These are phyloP conservation scores for Sphenopsis melanotis DNA, from an alignment of 2,797 vertebrate genomes.

Conservation along the genomic window DNA sequence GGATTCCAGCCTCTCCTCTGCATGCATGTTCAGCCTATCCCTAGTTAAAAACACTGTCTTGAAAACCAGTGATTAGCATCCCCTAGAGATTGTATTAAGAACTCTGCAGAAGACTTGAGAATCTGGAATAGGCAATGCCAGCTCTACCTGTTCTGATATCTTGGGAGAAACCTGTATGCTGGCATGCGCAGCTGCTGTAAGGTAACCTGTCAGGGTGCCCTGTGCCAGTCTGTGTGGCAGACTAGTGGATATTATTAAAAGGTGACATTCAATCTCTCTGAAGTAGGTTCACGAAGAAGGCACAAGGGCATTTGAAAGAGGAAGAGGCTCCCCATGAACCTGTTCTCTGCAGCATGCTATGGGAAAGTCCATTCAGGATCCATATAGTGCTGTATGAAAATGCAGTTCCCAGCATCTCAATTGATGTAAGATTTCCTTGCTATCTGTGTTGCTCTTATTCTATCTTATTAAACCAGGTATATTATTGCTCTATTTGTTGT, in stretches of 20 bases:
- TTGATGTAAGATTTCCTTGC: rapidly evolving
- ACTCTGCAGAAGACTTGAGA: neutral
- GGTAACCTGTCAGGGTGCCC: neutral
- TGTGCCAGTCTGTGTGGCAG: neutral
- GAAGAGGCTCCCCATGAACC: neutral
- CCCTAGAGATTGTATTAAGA: neutral
- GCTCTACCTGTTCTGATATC: neutral
- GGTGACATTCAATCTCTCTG: neutral
- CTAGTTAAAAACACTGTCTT: neutral
- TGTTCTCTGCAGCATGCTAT: neutral
- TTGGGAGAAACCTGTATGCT: neutral
- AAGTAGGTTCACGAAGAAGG: neutral
- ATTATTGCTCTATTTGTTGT: neutral
- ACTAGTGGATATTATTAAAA: neutral
- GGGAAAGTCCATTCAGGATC: neutral
- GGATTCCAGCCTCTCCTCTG: neutral
- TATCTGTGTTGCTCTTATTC: neutral
- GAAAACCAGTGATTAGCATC: neutral
- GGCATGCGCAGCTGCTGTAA: neutral
- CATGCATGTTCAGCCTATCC: neutral
- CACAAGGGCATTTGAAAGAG: neutral
- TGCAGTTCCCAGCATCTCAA: neutral
- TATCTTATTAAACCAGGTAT: neutral
- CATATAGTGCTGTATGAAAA: neutral
- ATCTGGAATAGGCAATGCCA: neutral